Evolutionary conservation across 2,797 vertebrate species (phyloP).

Genomic region (Odontamblyopus lacepedii): DNA sequence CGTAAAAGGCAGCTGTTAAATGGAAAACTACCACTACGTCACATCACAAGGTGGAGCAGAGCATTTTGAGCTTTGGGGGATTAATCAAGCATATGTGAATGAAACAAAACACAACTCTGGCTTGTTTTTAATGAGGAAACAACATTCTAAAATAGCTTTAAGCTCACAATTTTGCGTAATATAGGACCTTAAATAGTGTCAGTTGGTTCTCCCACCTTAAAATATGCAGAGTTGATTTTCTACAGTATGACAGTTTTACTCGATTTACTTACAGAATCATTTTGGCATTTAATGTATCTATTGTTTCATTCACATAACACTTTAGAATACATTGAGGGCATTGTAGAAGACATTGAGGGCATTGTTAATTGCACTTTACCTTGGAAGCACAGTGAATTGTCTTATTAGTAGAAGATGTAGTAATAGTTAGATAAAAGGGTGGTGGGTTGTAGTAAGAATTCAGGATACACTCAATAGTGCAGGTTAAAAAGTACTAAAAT

Average conservation of each 20-base stretch:
- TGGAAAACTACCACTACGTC: no score
- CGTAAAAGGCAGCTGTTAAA: no score
- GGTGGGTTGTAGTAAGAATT: neutral
- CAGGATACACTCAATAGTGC: neutral
- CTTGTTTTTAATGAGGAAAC: no score
- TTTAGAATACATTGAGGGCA: neutral
- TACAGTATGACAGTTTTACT: neutral
- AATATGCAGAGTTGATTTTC: neutral
- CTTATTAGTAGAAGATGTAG: neutral
- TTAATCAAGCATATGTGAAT: no score
- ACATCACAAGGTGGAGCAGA: no score
- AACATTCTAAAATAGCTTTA: no score
- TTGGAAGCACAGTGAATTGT: neutral
- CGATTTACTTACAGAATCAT: neutral
- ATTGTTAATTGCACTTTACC: neutral
- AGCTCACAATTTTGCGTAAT: neutral
- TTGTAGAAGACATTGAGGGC: neutral
- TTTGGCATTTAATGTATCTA: neutral
- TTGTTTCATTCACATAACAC: neutral
- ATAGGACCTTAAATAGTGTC: neutral
- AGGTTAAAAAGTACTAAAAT: neutral
- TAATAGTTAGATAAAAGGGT: neutral
- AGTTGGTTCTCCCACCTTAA: neutral
- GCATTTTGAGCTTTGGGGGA: no score
- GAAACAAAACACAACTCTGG: no score